These are phyloP conservation scores for Orientallactaga sibirica DNA, from an alignment of 2,797 vertebrate genomes.

Conservation along the genomic window DNA sequence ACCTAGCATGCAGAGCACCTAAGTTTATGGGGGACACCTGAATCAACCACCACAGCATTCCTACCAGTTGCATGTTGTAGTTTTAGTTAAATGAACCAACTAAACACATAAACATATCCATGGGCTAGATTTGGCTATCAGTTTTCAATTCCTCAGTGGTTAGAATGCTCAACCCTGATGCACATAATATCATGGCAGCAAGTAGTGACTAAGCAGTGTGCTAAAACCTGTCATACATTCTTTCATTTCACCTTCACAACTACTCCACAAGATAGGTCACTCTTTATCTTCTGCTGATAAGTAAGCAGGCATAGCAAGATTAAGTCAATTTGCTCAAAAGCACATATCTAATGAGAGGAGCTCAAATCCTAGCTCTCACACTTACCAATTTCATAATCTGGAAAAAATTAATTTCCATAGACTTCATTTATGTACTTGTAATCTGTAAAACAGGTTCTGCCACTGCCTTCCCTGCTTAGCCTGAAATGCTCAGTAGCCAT, in stretches of 20 bases:
- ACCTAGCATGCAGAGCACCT: no score
- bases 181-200: background rate
- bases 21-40: no score
- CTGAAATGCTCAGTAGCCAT: background rate
- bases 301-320: background rate
- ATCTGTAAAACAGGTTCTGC: background rate
- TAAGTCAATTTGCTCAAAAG: background rate
- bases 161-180: background rate
- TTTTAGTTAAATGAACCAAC: slow-evolving; percentile 11
- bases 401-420: background rate
- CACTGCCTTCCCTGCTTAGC: background rate
- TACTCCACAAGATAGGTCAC: background rate
- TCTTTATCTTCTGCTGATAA: slow-evolving; percentile 7
- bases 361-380: background rate
- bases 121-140: background rate
- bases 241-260: background rate
- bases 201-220: background rate
- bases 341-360: background rate
- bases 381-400: slow-evolving; percentile 20
- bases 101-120: background rate
- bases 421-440: background rate
- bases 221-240: background rate
- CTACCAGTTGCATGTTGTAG: background rate
- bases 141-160: background rate
- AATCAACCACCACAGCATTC: background rate